A percentile compares a stretch with the other conserved stretches of the same genome.
These are phyloP conservation scores for Remorina albescens DNA, from an alignment of 2,797 vertebrate species.

Conservation along the genomic window DNA sequence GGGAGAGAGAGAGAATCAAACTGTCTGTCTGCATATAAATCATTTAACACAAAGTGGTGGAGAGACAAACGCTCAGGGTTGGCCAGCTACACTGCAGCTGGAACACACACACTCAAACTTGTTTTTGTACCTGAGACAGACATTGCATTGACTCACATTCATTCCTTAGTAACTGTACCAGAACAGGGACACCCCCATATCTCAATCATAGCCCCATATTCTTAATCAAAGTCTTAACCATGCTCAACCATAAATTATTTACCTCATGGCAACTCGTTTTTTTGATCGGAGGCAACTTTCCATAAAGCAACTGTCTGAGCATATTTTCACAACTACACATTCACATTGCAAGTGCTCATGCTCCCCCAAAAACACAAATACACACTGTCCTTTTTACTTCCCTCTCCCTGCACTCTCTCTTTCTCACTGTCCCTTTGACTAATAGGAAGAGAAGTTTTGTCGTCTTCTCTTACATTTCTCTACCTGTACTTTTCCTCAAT, in stretches of 20 bases:
- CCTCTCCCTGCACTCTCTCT: background rate
- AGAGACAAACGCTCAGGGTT: slow-evolving; percentile 55
- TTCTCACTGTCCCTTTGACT: slow-evolving; percentile 37
- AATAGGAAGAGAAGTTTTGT: slow-evolving; percentile 66
- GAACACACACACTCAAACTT: slow-evolving; percentile 34
- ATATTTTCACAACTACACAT: background rate
- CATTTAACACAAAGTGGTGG: slow-evolving; percentile 66
- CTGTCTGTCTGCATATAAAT: slow-evolving; percentile 70
- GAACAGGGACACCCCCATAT: background rate
- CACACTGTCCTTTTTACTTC: background rate
- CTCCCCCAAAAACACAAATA: background rate
- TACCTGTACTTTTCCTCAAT: slow-evolving; percentile 54
- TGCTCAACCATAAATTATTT: background rate
- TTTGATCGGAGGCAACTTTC: background rate
- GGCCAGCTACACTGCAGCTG: slow-evolving; percentile 33
- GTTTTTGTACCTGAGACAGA: slow-evolving; percentile 37
- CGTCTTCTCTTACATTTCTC: slow-evolving; percentile 57
- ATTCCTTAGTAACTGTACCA: background rate
- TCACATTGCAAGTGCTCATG: background rate
- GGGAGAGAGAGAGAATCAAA: slow-evolving; percentile 47
- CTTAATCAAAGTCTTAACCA: background rate
- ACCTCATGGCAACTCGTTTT: background rate
- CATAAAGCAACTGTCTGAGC: background rate
- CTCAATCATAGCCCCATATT: background rate
- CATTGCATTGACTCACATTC: slow-evolving; percentile 16